Conservation (phyloP, 2,797 vertebrate genomes). For the Acanthopagrus latus region DNA sequence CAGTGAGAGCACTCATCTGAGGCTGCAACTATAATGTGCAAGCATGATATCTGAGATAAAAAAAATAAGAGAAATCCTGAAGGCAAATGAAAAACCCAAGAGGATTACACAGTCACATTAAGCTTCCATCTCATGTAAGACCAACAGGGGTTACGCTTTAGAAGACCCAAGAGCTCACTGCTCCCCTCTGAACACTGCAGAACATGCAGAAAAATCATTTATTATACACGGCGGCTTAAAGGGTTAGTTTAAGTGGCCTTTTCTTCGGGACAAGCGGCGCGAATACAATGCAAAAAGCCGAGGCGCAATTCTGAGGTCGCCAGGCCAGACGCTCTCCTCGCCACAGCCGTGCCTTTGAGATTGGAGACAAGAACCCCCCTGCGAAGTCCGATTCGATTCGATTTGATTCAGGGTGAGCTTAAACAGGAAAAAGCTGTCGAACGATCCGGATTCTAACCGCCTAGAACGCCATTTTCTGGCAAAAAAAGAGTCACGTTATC, state of each 20-base stretch:
- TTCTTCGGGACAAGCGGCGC: not conserved
- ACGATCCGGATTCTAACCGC: not conserved
- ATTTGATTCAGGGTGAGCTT: not conserved
- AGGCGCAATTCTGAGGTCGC: too few relatives aligned
- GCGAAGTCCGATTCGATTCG: too few relatives aligned
- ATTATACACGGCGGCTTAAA: not conserved
- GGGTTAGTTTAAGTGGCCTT: not conserved
- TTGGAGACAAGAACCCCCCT: too few relatives aligned
- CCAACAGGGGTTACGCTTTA: not conserved
- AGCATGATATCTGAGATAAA: slow-evolving; percentile 9
- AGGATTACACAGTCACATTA: slow-evolving; percentile 25
- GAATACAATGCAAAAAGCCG: not conserved
- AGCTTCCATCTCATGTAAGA: not conserved
- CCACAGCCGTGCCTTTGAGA: not conserved
- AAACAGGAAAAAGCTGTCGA: not conserved
- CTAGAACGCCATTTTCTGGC: too few relatives aligned
- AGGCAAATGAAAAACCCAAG: slow-evolving; percentile 18
- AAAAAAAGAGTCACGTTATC: too few relatives aligned
- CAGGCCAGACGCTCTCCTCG: too few relatives aligned
- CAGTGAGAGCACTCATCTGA: not conserved
- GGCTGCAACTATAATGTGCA: not conserved
- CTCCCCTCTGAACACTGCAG: not conserved
- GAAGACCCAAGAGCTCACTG: not conserved
- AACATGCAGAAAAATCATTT: not conserved
- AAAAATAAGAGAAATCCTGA: slow-evolving; percentile 14